Evolutionary conservation across 1,140 invertebrate genomes (phyloP), one percentile per base, ranked within the genome.

Genomic region (Rhyzopertha dominica): DNA sequence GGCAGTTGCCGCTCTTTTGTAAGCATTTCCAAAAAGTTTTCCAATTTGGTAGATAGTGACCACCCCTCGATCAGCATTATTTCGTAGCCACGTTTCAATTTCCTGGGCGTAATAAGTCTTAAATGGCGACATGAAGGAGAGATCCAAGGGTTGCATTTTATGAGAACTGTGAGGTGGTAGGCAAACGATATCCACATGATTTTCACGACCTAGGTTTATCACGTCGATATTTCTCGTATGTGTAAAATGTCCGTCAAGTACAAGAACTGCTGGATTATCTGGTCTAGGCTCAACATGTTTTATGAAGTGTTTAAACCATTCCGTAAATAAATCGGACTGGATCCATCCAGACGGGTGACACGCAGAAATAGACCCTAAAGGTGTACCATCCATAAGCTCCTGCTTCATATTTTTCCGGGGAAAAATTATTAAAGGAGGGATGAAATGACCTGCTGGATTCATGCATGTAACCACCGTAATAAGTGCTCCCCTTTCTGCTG

Each of bases 401-500:
- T 51, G 46, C 29, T 47, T 56, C 41, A 54, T 47, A 36, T 53
- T 53, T 58, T 62, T 62, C 14, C 58, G 23, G 65, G 61, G 49
- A 68, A 73, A 29, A 72, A 42, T 31, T 3, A 42, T 14, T n/a
- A n/a, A n/a, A n/a, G 24, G 50, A 12, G 69, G 66, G 16, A 74
- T 51, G 18, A 52, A 64, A 38, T 54, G 60, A 17, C 72, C 70
- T 5, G 46, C 42, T 25, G 68, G 69, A 59, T 47, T 67, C 43
- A 72, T 62, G 24, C 57, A 55, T 45, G 48, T 53, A 23, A 62
- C 41, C 22, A 72, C 37, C 17, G 73, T 76, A 0, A 73, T 61
- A 14, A 69, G 61, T 47, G 61, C 61, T 17, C 71, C 72, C 39
- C 71, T 56, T 58, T 76, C 73, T 41, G 62, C 67, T 25, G 67